Conservation (phyloP, 1,140 invertebrate genomes). For the Listronotus bonariensis region DNA sequence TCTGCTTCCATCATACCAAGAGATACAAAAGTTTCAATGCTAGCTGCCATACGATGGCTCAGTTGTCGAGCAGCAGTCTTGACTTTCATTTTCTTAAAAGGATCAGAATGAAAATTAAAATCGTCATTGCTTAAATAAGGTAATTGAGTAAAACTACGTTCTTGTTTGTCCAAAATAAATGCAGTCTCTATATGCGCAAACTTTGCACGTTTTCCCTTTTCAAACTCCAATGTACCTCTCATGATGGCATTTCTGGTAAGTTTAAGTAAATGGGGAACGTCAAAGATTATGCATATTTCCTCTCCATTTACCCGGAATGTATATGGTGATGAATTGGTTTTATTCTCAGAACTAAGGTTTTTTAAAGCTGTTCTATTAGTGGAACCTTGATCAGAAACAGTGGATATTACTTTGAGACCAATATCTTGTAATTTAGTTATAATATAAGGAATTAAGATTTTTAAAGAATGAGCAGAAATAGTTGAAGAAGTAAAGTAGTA, state of each 20-base stretch:
- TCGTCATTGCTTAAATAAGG: too few relatives aligned
- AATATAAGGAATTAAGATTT: background rate
- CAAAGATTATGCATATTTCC: slow-evolving; percentile 2
- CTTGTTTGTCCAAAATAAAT: too few relatives aligned
- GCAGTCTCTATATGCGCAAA: too few relatives aligned
- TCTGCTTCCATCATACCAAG: background rate
- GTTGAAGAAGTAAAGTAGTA: background rate
- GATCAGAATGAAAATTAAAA: too few relatives aligned
- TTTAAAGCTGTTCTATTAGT: background rate
- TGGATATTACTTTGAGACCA: background rate
- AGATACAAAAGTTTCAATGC: background rate
- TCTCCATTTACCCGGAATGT: background rate
- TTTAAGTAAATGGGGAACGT: slow-evolving; percentile 3
- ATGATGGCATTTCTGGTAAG: background rate
- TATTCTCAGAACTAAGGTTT: background rate
- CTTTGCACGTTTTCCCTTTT: background rate
- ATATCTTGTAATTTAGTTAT: slow-evolving; percentile 1
- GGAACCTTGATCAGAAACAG: background rate
- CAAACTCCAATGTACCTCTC: background rate
- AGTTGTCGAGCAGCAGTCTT: background rate
- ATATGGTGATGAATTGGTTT: background rate
- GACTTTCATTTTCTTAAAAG: too few relatives aligned
- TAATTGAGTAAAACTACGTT: too few relatives aligned
- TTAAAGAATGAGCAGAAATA: background rate
- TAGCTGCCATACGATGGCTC: background rate